These are phyloP conservation scores for Bradypus variegatus DNA, from an alignment of 2,797 vertebrate species.

Conservation along the genomic window DNA sequence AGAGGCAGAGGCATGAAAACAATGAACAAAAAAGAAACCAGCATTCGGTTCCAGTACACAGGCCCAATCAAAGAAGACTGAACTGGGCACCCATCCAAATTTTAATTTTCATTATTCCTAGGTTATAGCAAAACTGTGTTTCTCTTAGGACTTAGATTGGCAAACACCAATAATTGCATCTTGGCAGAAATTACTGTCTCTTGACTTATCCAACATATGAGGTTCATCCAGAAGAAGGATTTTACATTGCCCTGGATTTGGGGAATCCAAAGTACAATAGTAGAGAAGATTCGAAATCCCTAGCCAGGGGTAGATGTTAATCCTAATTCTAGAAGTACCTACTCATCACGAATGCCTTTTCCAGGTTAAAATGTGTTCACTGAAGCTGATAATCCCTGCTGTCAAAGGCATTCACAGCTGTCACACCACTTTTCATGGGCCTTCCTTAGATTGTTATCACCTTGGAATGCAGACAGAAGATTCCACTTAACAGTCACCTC, in stretches of 20 bases:
- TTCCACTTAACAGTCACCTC: constrained; percentile 24
- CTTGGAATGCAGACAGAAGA: background rate
- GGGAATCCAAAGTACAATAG: background rate
- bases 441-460: constrained; percentile 34
- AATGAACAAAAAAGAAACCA: constrained; percentile 58
- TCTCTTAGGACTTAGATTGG: constrained; percentile 39
- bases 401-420: constrained; percentile 44
- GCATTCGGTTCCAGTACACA: background rate
- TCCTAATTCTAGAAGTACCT: background rate
- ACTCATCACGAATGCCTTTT: constrained; percentile 6
- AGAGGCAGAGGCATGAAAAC: constrained; percentile 72
- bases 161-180: constrained; percentile 43
- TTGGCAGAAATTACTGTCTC: constrained; percentile 49
- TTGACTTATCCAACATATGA: constrained; percentile 17
- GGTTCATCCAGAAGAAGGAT: constrained; percentile 1
- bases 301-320: background rate
- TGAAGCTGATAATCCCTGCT: constrained; percentile 33
- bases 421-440: background rate
- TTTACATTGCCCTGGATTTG: constrained; percentile 21
- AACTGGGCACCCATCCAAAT: constrained; percentile 52
- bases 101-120: constrained; percentile 44
- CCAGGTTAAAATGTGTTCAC: constrained; percentile 22
- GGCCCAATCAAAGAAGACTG: constrained; percentile 38
- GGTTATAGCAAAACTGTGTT: background rate
- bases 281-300: background rate